These are phyloP conservation scores for Salarias fasciatus DNA, from an alignment of 2,797 vertebrate genomes.

Conservation along the genomic window DNA sequence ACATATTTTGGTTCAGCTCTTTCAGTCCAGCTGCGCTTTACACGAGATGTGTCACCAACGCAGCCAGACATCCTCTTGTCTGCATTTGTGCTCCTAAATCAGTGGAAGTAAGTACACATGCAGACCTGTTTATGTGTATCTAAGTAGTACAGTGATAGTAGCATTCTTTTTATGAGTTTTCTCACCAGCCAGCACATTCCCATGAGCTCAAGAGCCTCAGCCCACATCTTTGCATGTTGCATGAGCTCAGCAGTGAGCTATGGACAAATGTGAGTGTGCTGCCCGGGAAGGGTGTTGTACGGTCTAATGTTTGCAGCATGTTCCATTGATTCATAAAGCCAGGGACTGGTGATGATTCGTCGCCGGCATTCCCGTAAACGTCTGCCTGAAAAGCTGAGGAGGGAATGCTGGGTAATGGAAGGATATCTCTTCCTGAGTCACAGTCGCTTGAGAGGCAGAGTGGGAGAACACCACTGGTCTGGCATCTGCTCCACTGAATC, in stretches of 20 bases:
- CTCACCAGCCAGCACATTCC: conserved; percentile 56
- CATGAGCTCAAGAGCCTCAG: conserved; percentile 43
- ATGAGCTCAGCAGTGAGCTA: conserved; percentile 81
- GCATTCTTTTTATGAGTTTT: conserved; percentile 42
- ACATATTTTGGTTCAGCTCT: conserved; percentile 9
- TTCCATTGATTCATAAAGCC: conserved; percentile 83
- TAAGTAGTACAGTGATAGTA: conserved; percentile 28
- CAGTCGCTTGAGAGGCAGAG: conserved; percentile 60
- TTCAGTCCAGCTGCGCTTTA: conserved; percentile 8
- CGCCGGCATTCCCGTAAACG: conserved; percentile 82
- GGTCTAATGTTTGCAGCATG: conserved; percentile 80
- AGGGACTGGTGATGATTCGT: conserved; percentile 79
- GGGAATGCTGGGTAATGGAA: conserved; percentile 75
- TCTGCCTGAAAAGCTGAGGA: conserved; percentile 57
- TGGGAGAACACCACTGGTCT: conserved; percentile 59
- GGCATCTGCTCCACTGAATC: conserved; percentile 70
- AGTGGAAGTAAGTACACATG: not conserved
- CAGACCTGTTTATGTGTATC: conserved; percentile 21
- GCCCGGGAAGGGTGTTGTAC: conserved; percentile 70
- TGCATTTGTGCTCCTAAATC: conserved; percentile 17
- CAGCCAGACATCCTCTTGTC: conserved; percentile 9
- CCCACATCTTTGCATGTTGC: conserved; percentile 51
- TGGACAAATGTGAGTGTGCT: conserved; percentile 65
- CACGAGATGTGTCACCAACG: conserved; percentile 6
- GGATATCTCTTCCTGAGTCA: conserved; percentile 69